Conservation (phyloP, 2,797 vertebrate species). For the Sarcophilus harrisii region DNA sequence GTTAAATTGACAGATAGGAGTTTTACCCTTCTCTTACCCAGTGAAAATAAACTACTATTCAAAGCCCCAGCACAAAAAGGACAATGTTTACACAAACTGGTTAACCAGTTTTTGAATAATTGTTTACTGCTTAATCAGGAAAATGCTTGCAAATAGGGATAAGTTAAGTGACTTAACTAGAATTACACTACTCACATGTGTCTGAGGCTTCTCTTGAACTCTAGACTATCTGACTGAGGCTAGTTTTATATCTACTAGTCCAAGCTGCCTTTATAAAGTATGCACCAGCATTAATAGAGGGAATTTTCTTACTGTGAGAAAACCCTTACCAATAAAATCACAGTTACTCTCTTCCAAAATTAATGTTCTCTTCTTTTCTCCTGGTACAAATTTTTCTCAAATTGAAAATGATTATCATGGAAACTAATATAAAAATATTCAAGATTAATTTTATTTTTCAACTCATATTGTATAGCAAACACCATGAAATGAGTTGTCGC, state of each 20-base stretch:
- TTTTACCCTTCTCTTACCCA: neutral
- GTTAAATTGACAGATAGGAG: neutral
- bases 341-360: neutral
- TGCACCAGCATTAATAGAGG: neutral
- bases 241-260: neutral
- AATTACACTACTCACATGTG: neutral
- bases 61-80: neutral
- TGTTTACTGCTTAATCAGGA: neutral
- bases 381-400: slow-evolving; percentile 46
- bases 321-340: neutral
- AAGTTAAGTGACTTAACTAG: neutral
- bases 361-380: neutral
- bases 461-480: slow-evolving; percentile 37
- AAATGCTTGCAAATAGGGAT: neutral
- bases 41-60: neutral
- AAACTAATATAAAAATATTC: slow-evolving; percentile 54
- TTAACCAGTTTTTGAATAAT: neutral
- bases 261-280: neutral
- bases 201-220: neutral
- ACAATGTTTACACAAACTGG: neutral
- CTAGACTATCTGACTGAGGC: neutral
- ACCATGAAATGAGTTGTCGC: slow-evolving; percentile 67
- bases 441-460: slow-evolving; percentile 70
- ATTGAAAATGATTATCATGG: slow-evolving; percentile 47
- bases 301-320: neutral